A percentile compares a stretch with the other conserved stretches of the same genome.
Evolutionary conservation across 2,113 vertebrate genomes (phyloP).

Genomic region (Takifugu bimaculatus): DNA sequence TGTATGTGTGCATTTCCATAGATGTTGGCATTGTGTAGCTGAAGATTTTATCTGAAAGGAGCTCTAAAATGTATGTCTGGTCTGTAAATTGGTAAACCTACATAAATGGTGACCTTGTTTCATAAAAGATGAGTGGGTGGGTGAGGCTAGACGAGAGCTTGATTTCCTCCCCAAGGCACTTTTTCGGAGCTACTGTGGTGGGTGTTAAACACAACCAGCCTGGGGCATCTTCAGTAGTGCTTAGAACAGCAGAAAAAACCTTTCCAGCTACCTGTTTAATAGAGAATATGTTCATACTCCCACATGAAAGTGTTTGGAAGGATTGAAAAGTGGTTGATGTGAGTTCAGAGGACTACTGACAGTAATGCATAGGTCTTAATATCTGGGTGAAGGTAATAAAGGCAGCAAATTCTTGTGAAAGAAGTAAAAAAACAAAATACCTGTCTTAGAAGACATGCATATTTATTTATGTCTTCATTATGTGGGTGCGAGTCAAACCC

Average conservation of each 20-base stretch:
- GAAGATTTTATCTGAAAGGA: too few species aligned
- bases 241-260: slow-evolving; percentile 54
- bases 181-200: slow-evolving; percentile 48
- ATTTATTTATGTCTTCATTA: slow-evolving; percentile 71
- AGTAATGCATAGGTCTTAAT: slow-evolving; percentile 72
- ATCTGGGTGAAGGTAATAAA: slow-evolving; percentile 67
- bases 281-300: slow-evolving; percentile 56
- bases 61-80: slow-evolving; percentile 25
- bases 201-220: slow-evolving; percentile 55
- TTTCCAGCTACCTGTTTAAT: slow-evolving; percentile 52
- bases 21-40: slow-evolving; percentile 47
- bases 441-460: slow-evolving; percentile 68
- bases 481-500: slow-evolving; percentile 71
- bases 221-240: slow-evolving; percentile 40
- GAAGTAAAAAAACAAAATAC: slow-evolving; percentile 56
- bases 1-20: slow-evolving; percentile 71
- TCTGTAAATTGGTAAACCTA: slow-evolving; percentile 53
- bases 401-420: slow-evolving; percentile 62
- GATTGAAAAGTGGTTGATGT: slow-evolving; percentile 55
- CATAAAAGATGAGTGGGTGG: slow-evolving; percentile 59
- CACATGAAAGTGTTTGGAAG: slow-evolving; percentile 53
- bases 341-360: slow-evolving; percentile 66
- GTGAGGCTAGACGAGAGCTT: slow-evolving; percentile 54
- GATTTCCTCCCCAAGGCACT: slow-evolving; percentile 31
- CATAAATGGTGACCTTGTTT: slow-evolving; percentile 57